Evolutionary conservation across 1,140 invertebrate species (phyloP).

Genomic region (Panonychus citri): DNA sequence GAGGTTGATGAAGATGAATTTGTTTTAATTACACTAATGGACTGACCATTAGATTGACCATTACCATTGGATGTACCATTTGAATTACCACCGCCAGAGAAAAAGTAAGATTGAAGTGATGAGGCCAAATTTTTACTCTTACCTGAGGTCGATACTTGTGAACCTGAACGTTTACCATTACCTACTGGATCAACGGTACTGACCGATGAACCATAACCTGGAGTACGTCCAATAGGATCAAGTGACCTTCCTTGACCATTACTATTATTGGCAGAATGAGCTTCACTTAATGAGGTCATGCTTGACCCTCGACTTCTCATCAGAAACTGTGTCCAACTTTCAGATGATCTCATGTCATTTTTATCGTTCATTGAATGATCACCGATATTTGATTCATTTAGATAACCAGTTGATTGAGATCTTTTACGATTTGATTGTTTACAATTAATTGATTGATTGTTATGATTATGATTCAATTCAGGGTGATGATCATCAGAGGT

Average conservation of each 20-base stretch:
- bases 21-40: not conserved
- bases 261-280: not conserved
- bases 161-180: not conserved
- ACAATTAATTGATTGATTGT: not conserved
- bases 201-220: not conserved
- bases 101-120: constrained; percentile 2
- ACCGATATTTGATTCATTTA: not conserved
- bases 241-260: not conserved
- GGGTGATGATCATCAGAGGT: not conserved
- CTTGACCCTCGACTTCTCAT: not conserved
- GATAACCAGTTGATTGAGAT: not conserved
- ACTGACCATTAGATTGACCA: not conserved
- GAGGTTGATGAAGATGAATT: not conserved
- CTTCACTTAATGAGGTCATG: not conserved
- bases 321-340: not conserved
- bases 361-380: not conserved
- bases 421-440: not conserved
- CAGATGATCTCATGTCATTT: not conserved
- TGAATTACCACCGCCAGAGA: not conserved
- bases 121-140: constrained; percentile 1
- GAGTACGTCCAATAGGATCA: not conserved
- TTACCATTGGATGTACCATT: not conserved
- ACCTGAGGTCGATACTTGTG: not conserved
- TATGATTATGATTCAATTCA: not conserved
- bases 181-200: not conserved